Evolutionary conservation across 2,888 invertebrate genomes (phyloP).

Genomic region (Eupithecia tripunctaria): DNA sequence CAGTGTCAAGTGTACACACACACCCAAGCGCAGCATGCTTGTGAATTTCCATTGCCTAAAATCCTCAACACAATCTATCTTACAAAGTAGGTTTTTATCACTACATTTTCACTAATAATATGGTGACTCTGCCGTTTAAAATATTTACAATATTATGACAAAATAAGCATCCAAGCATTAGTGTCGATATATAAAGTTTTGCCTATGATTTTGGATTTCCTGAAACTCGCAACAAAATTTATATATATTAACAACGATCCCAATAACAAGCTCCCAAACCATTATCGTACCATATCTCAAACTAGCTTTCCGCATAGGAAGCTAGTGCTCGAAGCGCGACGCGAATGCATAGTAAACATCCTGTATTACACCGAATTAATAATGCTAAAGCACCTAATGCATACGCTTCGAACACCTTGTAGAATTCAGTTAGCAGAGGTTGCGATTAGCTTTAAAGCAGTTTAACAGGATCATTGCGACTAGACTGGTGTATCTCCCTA

Average conservation of each 20-base stretch:
- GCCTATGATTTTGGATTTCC: background rate
- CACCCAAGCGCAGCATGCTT: too few relatives aligned
- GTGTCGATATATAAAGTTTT: background rate
- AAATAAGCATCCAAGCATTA: background rate
- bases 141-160: background rate
- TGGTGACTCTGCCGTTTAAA: background rate
- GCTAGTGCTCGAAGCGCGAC: constrained; percentile 15
- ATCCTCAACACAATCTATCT: too few relatives aligned
- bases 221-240: background rate
- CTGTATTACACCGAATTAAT: constrained; percentile 55
- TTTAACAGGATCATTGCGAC: background rate
- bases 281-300: constrained; percentile 5
- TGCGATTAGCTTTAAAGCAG: constrained; percentile 34
- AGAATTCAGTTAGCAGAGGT: constrained; percentile 57
- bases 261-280: background rate
- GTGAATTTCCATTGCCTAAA: too few relatives aligned
- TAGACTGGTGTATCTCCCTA: background rate
- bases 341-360: constrained; percentile 62
- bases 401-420: constrained; percentile 62
- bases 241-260: background rate
- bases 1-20: too few relatives aligned
- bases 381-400: constrained; percentile 46
- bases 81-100: too few relatives aligned
- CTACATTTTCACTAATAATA: too few relatives aligned
- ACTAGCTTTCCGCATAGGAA: background rate